Evolutionary conservation across 2,797 vertebrate genomes (phyloP), one percentile per base, ranked within the genome.

Genomic region (Gephyroberyx darwinii): DNA sequence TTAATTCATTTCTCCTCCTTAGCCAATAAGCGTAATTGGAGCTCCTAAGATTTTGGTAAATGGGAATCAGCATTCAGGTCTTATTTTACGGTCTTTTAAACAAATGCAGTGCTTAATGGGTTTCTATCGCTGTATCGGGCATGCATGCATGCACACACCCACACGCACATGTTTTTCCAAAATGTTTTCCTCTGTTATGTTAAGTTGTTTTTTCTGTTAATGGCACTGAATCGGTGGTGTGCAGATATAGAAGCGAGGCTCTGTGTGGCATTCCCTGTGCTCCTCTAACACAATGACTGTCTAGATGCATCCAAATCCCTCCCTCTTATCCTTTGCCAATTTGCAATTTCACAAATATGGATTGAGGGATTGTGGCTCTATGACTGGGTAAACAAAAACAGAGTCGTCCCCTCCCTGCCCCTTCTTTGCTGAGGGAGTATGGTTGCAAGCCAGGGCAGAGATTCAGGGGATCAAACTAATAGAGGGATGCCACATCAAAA

Each of bases 1-100:
- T 71, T 90, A 88, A 91, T 91, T 89, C 88, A 86, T 90, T 86
- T 80, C 30, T 51, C 41, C 55, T 50, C 67, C 62, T 65, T 37
- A 51, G 61, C 60, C 87, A 86, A 78, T 80, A 64, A 59, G 59
- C 65, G 71, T 67, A 77, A 77, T 45, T 51, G 53, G 35, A 62
- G 73, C 54, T 33, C 43, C 35, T 19, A 5, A 61, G 26, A 61
- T 74, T 58, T 48, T 67, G 57, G 12, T 78, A 81, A 37, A 74
- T 68, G n/a, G n/a, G 2, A 77, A 51, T 55, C 45, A 60, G 48
- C 30, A 69, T 77, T 59, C 60, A 63, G 9, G 70, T 45, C 13
- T 54, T 68, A 65, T 61, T 67, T 77, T 57, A 22, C 2, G 13
- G 1, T 2, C 1, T 57, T 58, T 64, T 63, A 20, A 14, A 60